Percentiles rank a stretch among this genome's conserved stretches.
Evolutionary conservation across 2,113 vertebrate genomes (phyloP).

Genomic region (Capreolus pygargus): DNA sequence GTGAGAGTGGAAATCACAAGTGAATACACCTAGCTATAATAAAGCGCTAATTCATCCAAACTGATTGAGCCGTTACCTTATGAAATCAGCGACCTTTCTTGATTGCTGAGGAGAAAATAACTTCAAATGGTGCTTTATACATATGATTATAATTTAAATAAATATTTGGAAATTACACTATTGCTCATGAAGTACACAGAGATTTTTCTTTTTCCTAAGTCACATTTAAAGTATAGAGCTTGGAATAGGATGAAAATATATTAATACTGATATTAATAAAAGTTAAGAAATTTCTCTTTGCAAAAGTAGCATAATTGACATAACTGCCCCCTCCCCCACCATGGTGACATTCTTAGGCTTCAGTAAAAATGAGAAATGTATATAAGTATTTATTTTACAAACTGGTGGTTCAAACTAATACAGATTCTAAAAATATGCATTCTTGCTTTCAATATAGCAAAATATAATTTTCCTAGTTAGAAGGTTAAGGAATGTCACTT

Average conservation of each 20-base stretch:
- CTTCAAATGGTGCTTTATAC: background rate
- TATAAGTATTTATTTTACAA: background rate
- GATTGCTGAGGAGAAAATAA: background rate
- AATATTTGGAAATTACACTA: background rate
- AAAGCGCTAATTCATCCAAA: background rate
- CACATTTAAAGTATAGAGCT: background rate
- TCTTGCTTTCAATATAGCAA: background rate
- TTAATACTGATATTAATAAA: background rate
- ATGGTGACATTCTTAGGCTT: background rate
- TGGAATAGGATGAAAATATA: background rate
- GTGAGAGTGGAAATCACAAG: background rate
- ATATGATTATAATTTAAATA: background rate
- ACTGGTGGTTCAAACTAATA: background rate
- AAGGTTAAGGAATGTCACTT: background rate
- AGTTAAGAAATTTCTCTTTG: background rate
- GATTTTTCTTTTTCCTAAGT: background rate
- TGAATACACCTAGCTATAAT: background rate
- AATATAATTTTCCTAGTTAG: background rate
- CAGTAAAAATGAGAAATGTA: conserved; percentile 9
- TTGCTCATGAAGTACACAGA: background rate
- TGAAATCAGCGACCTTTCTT: conserved; percentile 3
- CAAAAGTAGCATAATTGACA: background rate
- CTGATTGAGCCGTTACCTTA: background rate
- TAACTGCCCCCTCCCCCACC: background rate
- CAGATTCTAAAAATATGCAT: background rate